phyloP scores from a whole-genome alignment of 2,113 vertebrate species.

The Quiscalus mexicanus region DNA sequence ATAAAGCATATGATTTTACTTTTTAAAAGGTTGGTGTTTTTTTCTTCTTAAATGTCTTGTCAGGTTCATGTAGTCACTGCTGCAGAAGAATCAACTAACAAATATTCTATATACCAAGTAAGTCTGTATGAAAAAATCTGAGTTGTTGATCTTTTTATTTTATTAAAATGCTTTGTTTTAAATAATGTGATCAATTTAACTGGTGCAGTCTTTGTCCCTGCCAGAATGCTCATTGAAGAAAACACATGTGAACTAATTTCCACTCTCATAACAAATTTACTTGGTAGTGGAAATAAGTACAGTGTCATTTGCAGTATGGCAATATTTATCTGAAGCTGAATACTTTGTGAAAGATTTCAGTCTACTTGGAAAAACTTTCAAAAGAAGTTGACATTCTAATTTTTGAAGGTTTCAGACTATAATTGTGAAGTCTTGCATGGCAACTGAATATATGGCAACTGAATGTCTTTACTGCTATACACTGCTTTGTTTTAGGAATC shows the following conservation, averaged over 20 bases:
- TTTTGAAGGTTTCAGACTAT: neutral
- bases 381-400: neutral
- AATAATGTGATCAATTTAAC: neutral
- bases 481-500: neutral
- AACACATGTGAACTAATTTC: neutral
- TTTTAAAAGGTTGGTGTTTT: neutral
- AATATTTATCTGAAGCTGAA: neutral
- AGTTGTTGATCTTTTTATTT: neutral
- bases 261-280: neutral
- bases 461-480: neutral
- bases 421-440: neutral
- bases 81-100: slow-evolving; percentile 66
- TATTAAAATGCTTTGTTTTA: neutral
- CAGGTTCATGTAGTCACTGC: slow-evolving; percentile 78
- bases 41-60: slow-evolving; percentile 9
- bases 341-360: neutral
- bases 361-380: neutral
- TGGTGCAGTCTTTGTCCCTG: neutral
- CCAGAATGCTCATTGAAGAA: neutral
- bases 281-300: neutral
- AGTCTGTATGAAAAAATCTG: neutral
- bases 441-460: neutral
- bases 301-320: neutral
- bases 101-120: slow-evolving; percentile 77
- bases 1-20: neutral